These are phyloP conservation scores for Cepphus grylle DNA, from an alignment of 2,113 vertebrate genomes.

Conservation along the genomic window DNA sequence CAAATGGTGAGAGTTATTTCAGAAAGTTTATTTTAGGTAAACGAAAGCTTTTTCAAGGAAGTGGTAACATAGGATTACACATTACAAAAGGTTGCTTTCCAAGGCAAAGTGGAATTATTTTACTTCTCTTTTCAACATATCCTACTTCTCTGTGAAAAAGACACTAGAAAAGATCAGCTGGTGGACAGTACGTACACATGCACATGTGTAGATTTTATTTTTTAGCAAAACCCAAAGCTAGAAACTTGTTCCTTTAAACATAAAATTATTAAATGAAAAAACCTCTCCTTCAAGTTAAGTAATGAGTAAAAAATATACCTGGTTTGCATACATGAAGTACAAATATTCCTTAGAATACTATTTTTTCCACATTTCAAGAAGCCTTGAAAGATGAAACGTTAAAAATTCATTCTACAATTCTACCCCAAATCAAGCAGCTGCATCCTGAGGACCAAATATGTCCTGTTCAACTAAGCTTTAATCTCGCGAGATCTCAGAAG, in stretches of 20 bases:
- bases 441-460: background rate
- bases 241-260: background rate
- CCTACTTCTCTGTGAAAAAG: background rate
- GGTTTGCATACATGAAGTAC: background rate
- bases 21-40: constrained; percentile 41
- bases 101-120: background rate
- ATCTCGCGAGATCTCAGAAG: background rate
- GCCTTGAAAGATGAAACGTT: background rate
- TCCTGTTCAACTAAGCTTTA: background rate
- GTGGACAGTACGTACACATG: background rate
- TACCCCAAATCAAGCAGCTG: background rate
- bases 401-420: background rate
- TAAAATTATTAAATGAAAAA: background rate
- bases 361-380: background rate
- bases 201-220: background rate
- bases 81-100: constrained; percentile 6
- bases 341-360: background rate
- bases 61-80: background rate
- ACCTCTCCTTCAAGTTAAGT: background rate
- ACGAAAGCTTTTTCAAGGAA: background rate
- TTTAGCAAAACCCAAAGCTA: background rate
- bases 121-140: background rate
- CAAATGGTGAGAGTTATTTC: constrained; percentile 44
- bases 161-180: background rate
- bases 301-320: background rate